phyloP scores from a whole-genome alignment of 2,113 vertebrate genomes.

The Nycticryphes semicollaris region DNA sequence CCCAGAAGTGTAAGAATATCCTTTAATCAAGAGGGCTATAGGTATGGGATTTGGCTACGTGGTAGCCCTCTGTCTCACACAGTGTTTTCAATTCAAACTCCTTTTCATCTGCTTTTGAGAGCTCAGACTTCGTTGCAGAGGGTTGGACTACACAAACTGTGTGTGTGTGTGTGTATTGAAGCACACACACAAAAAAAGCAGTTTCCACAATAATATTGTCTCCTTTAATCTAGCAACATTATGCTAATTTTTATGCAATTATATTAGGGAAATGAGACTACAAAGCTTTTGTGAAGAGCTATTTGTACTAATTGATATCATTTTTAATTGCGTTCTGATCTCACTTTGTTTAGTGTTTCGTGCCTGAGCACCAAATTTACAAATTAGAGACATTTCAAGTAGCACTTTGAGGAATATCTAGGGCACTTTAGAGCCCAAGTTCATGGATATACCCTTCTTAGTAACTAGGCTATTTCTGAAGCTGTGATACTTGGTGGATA shows the following conservation, averaged over 20 bases:
- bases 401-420: neutral
- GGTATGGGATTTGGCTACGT: accelerated
- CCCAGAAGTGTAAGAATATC: neutral
- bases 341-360: neutral
- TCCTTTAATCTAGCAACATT: neutral
- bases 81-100: neutral
- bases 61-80: neutral
- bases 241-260: neutral
- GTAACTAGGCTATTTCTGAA: neutral
- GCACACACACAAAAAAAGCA: neutral
- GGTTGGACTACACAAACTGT: neutral
- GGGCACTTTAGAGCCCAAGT: neutral
- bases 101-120: neutral
- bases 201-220: neutral
- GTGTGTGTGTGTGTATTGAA: neutral
- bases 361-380: neutral
- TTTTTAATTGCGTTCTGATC: neutral
- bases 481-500: neutral
- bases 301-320: neutral
- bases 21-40: neutral
- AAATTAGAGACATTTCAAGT: neutral
- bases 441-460: neutral
- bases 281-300: neutral
- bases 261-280: neutral
- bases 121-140: neutral